Evolutionary conservation across 2,113 vertebrate genomes (phyloP), one percentile per base, ranked within the genome.

Genomic region (Cisticola juncidis): DNA sequence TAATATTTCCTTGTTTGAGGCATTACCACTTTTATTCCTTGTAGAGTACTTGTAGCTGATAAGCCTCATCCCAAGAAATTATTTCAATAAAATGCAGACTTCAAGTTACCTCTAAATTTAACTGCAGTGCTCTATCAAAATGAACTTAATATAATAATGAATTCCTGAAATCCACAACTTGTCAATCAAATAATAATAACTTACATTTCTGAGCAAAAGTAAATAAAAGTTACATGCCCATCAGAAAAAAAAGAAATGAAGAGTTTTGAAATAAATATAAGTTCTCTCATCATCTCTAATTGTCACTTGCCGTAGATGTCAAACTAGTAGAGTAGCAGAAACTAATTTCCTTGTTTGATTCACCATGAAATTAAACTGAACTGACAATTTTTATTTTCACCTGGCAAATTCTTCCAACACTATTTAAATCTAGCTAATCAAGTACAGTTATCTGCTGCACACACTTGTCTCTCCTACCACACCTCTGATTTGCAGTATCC

Each of bases 271-370:
- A 94, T 96, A 98, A 97, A 98, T 96, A 68, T 86, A 97, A 97
- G 93, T 98, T 97, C 88, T 97, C 90, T 97, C 97, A 96, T 98
- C 95, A 86, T 97, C 93, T 97, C 73, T 98, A 98, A 98, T 98
- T 98, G 98, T 98, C 97, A 97, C 97, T 97, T 97, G 73, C 95
- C 81, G 53, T 94, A 97, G 94, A 98, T 98, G 97, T 98, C 98
- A 98, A 98, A 97, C 97, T 98, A 97, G 97, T 93, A 97, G 97
- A 97, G 95, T 96, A 98, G 97, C 95, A 97, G 97, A 98, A 98
- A 98, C 98, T 98, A 98, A 98, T 98, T 98, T 98, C 97, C 97
- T 98, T 98, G 97, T 98, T 98, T 98, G 98, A 98, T 98, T 98
- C 97, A 98, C 98, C 98, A 98, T 98, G 98, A 98, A 98, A 98